Evolutionary conservation across 1,140 invertebrate genomes (phyloP).

Genomic region (Drosophila chauvacae): DNA sequence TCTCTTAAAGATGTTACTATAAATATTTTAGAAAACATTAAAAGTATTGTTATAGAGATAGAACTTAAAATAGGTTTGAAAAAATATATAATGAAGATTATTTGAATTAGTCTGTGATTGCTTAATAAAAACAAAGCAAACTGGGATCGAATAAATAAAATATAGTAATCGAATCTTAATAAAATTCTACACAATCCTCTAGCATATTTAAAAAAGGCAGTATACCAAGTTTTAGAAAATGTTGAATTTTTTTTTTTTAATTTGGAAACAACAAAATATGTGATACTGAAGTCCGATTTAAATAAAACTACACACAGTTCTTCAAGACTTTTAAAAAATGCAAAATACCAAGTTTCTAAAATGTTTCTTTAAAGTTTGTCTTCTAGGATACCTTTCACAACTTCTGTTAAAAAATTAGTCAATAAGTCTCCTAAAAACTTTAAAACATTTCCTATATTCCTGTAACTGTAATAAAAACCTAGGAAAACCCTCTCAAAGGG

Average conservation of each 20-base stretch:
- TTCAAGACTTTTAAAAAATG: too few species aligned
- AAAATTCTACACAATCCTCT: neutral
- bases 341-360: neutral
- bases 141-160: neutral
- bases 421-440: neutral
- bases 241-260: neutral
- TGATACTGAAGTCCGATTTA: neutral
- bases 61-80: neutral
- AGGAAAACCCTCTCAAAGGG: slow-evolving; percentile 2
- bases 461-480: neutral
- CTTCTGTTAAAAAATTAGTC: neutral
- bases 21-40: neutral
- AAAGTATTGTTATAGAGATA: neutral
- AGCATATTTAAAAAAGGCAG: neutral
- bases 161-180: neutral
- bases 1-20: neutral
- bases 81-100: neutral
- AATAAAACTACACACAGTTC: neutral
- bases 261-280: neutral
- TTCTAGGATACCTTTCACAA: neutral
- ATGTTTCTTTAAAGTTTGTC: neutral
- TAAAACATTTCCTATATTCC: neutral
- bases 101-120: too few species aligned
- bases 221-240: neutral
- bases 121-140: too few species aligned